Conservation (phyloP, 1,140 invertebrate genomes). For the Lepidurus apus region DNA sequence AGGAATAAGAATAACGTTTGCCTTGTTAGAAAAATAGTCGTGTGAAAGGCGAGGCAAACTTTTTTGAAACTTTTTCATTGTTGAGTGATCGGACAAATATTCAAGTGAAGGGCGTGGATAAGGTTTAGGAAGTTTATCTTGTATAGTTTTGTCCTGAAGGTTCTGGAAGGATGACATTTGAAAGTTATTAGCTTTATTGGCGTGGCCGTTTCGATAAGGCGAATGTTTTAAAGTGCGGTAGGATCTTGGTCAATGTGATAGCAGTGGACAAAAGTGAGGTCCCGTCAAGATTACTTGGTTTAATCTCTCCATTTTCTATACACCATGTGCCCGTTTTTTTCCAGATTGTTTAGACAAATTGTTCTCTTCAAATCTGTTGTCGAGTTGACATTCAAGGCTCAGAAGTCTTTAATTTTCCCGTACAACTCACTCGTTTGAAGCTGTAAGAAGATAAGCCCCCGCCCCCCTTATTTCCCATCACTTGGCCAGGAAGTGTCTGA, state of each 20-base stretch:
- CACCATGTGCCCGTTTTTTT: too few relatives aligned
- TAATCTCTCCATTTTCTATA: too few relatives aligned
- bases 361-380: background rate
- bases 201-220: background rate
- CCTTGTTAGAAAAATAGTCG: too few relatives aligned
- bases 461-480: background rate
- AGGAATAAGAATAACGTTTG: too few relatives aligned
- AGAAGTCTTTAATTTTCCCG: background rate
- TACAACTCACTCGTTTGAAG: background rate
- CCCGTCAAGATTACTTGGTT: too few relatives aligned
- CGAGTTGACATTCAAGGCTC: background rate
- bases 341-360: background rate
- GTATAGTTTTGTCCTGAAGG: too few relatives aligned
- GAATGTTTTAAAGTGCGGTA: background rate
- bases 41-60: too few relatives aligned
- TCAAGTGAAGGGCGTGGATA: too few relatives aligned
- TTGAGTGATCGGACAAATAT: too few relatives aligned
- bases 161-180: too few relatives aligned
- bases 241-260: constrained; percentile 5
- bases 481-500: background rate
- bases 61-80: too few relatives aligned
- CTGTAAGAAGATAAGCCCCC: background rate
- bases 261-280: background rate
- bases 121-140: too few relatives aligned
- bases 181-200: background rate